Evolutionary conservation across 2,888 invertebrate species (phyloP), one percentile per base, ranked within the genome.

Genomic region (Mythimna vitellina): DNA sequence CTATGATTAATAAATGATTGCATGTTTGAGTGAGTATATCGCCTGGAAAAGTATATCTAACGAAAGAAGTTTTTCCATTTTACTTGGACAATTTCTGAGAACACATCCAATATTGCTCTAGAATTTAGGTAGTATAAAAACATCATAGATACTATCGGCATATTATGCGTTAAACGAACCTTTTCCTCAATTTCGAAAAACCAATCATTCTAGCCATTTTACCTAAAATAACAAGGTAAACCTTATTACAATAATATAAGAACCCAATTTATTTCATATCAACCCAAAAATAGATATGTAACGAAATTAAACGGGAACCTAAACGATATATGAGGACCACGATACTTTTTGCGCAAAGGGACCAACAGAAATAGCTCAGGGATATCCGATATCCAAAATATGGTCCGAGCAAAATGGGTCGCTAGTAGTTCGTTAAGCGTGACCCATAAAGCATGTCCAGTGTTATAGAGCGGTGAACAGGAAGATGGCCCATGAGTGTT

Each of bases 361-460:
- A 82, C 83, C 73, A 84, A 80, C 80, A 58, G 61, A 86, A 85
- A 82, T 81, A 81, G 70, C 74, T 79, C 35, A 32, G 67, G 67
- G 71, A 83, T 83, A 82, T 76, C 70, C 53, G 63, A 76, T 70
- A 76, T 77, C 82, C 86, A 70, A 87, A 89, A 88, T 84, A 82
- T 81, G 82, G 74, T 74, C 71, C 78, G 74, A 78, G 70, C 80
- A 76, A 91, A 88, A 90, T 91, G 82, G 91, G 90, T 89, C 90
- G 83, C 77, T 83, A 76, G 88, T 85, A 84, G 70, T 80, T 86
- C 85, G 84, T 84, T 80, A 83, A 82, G 83, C 82, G 85, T 89
- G 91, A 92, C 92, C 91, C 80, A 90, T 82, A 87, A 89, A 65
- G 60, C 38, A 32, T 69, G 73, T 68, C 88, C 88, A 87, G 83